phyloP scores from a whole-genome alignment of 2,888 invertebrate species.

The Entomobrya proxima region DNA sequence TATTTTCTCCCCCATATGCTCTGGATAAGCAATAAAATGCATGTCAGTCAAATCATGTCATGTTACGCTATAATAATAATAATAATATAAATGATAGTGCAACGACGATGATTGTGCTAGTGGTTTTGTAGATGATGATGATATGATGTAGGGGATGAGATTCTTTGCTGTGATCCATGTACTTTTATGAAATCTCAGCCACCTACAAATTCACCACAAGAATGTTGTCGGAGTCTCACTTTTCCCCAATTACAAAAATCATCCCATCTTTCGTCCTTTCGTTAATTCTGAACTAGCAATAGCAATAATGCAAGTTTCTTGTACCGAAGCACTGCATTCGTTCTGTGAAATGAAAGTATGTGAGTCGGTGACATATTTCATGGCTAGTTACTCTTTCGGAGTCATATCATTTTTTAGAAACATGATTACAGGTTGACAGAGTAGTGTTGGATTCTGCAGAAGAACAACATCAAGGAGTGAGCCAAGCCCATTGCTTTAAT shows the following conservation, averaged over 20 bases:
- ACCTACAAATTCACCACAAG: background rate
- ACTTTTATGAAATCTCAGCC: background rate
- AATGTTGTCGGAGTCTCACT: background rate
- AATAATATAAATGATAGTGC: background rate
- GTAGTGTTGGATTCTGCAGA: background rate
- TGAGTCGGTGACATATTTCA: background rate
- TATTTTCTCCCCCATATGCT: conserved; percentile 26
- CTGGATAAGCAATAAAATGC: conserved; percentile 50
- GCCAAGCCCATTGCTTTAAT: conserved; percentile 47
- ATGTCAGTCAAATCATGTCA: conserved; percentile 57
- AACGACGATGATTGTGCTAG: background rate
- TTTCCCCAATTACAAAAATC: background rate
- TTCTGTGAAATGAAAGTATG: too few species aligned
- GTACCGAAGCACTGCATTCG: too few species aligned
- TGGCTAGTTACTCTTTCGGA: background rate
- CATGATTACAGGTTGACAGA: background rate
- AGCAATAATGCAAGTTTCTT: too few species aligned
- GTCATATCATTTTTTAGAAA: background rate
- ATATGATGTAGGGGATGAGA: background rate
- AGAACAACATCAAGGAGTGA: background rate
- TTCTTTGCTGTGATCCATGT: background rate
- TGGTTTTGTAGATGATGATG: background rate
- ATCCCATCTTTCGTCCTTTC: too few species aligned
- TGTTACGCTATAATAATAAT: conserved; percentile 13
- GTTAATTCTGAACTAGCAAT: too few species aligned